phyloP scores from a whole-genome alignment of 2,113 vertebrate genomes.

The Bagarius yarrelli region DNA sequence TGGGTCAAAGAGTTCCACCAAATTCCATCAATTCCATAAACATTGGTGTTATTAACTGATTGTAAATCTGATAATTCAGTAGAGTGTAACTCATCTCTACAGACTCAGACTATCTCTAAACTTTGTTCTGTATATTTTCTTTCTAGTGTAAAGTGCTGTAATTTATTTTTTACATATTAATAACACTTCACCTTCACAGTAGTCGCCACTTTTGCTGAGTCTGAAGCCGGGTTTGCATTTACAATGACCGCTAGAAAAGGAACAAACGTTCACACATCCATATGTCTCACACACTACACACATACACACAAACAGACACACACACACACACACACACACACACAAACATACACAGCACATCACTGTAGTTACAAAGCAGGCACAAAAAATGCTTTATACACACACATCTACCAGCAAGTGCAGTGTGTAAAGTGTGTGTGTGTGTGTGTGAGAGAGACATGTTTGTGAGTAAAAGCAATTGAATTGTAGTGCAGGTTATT shows the following conservation, averaged over 20 bases:
- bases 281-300: conserved; percentile 66
- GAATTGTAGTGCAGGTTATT: too few species aligned
- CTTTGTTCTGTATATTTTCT: not conserved
- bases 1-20: not conserved
- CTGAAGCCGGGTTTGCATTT: conserved; percentile 78
- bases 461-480: too few species aligned
- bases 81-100: not conserved
- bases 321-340: conserved; percentile 7
- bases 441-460: not conserved
- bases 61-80: not conserved
- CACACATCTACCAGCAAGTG: not conserved
- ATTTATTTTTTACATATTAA: not conserved
- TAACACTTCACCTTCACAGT: conserved; percentile 81
- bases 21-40: not conserved
- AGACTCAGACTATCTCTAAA: not conserved
- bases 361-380: not conserved
- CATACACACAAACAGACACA: conserved; percentile 5
- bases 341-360: not conserved
- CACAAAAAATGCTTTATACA: not conserved
- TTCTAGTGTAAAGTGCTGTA: not conserved
- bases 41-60: not conserved
- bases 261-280: conserved; percentile 70
- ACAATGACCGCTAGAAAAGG: conserved; percentile 62
- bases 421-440: not conserved
- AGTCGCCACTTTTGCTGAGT: conserved; percentile 73